Conservation (phyloP, 2,888 invertebrate genomes). For the Periphyllus acericola region DNA sequence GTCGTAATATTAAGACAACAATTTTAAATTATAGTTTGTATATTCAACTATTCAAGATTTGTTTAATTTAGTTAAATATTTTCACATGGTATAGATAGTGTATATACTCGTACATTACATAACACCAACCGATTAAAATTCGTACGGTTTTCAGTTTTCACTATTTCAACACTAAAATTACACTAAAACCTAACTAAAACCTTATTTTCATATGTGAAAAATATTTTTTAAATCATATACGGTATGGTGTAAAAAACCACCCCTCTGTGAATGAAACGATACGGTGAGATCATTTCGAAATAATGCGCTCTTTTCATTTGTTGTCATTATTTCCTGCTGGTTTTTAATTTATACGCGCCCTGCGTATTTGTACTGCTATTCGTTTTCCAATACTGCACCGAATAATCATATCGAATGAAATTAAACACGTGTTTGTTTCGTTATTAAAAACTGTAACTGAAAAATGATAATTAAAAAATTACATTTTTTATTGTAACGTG, state of each 20-base stretch:
- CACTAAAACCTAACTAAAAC: no score
- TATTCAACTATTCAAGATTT: no score
- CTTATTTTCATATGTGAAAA: no score
- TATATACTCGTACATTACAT: no score
- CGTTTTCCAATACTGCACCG: neutral
- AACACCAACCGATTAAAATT: no score
- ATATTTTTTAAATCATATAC: no score
- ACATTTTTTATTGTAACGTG: slow-evolving; percentile 55
- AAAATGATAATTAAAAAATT: slow-evolving; percentile 59
- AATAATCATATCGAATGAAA: neutral
- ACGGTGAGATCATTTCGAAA: neutral
- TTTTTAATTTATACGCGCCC: slow-evolving; percentile 5
- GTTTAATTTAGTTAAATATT: no score
- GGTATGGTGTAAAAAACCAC: neutral
- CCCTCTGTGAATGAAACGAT: neutral
- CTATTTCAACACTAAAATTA: no score
- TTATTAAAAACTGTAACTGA: slow-evolving; percentile 58
- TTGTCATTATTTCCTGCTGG: slow-evolving; percentile 2
- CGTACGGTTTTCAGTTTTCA: no score
- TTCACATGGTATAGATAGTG: no score
- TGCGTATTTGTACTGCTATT: slow-evolving; percentile 7
- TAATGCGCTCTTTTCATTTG: neutral
- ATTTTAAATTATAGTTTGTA: no score
- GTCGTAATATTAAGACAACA: no score
- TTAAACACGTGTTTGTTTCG: slow-evolving; percentile 55